phyloP scores from a whole-genome alignment of 2,113 vertebrate species.

The Microtus richardsoni region DNA sequence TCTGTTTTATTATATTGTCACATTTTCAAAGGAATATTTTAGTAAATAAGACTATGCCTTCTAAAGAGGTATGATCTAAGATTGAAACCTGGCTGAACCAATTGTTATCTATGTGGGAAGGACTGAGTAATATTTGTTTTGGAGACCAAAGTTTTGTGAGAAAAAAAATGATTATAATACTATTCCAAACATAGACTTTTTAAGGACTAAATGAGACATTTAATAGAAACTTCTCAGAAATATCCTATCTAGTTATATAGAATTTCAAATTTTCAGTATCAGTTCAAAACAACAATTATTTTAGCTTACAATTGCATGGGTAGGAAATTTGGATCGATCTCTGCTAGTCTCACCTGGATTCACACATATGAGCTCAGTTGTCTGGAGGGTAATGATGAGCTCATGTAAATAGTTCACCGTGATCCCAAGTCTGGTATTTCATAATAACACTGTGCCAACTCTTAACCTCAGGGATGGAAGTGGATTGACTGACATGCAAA shows the following conservation, averaged over 20 bases:
- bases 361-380: not conserved
- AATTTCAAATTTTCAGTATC: not conserved
- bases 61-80: not conserved
- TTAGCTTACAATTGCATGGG: not conserved
- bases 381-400: not conserved
- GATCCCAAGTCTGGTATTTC: too few species aligned
- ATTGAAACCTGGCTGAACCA: not conserved
- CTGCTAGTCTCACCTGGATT: not conserved
- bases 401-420: not conserved
- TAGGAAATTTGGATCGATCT: not conserved
- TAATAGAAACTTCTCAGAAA: not conserved
- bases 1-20: not conserved
- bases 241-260: not conserved
- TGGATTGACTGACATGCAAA: not conserved
- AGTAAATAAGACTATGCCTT: not conserved
- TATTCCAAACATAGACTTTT: not conserved
- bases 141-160: not conserved
- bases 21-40: not conserved
- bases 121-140: not conserved
- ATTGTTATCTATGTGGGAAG: not conserved
- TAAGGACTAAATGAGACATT: not conserved
- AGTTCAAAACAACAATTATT: not conserved
- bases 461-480: not conserved
- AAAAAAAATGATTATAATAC: not conserved
- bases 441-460: not conserved